These are phyloP conservation scores for Oostethus manadensis DNA, from an alignment of 2,113 vertebrate species.

Conservation along the genomic window DNA sequence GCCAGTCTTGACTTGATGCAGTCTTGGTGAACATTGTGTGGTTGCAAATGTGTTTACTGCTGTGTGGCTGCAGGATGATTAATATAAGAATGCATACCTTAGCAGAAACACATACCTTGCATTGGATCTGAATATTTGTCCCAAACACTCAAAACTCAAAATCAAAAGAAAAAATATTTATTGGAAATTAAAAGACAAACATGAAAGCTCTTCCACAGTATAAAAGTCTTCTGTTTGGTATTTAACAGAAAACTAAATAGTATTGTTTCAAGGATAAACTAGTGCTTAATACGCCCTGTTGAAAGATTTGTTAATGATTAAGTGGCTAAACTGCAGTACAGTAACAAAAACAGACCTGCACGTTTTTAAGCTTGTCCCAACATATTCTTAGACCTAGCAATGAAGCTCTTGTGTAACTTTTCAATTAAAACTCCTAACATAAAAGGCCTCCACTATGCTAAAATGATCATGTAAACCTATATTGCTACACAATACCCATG, in stretches of 20 bases:
- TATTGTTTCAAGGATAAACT: constrained; percentile 19
- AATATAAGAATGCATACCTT: too few species aligned
- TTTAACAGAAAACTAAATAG: constrained; percentile 24
- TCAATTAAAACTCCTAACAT: constrained; percentile 35
- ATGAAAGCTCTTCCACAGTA: constrained; percentile 47
- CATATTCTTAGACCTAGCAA: constrained; percentile 23
- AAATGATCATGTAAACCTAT: constrained; percentile 13
- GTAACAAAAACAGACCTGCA: background rate
- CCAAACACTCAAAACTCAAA: constrained; percentile 13
- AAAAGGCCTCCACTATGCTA: constrained; percentile 11
- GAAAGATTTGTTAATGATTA: background rate
- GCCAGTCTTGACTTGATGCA: constrained; percentile 12
- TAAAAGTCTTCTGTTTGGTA: constrained; percentile 47
- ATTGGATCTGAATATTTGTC: too few species aligned
- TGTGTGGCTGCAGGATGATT: background rate
- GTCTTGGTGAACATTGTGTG: constrained; percentile 5
- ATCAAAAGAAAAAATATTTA: constrained; percentile 47
- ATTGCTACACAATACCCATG: background rate
- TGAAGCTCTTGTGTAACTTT: constrained; percentile 16
- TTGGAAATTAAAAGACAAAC: constrained; percentile 60
- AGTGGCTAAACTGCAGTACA: too few species aligned
- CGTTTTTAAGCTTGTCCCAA: background rate
- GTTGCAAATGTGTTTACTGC: background rate
- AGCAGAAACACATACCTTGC: too few species aligned
- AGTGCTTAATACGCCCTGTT: background rate